These are phyloP conservation scores for Sebastes iracundus DNA, from an alignment of 2,797 vertebrate genomes.

Conservation along the genomic window DNA sequence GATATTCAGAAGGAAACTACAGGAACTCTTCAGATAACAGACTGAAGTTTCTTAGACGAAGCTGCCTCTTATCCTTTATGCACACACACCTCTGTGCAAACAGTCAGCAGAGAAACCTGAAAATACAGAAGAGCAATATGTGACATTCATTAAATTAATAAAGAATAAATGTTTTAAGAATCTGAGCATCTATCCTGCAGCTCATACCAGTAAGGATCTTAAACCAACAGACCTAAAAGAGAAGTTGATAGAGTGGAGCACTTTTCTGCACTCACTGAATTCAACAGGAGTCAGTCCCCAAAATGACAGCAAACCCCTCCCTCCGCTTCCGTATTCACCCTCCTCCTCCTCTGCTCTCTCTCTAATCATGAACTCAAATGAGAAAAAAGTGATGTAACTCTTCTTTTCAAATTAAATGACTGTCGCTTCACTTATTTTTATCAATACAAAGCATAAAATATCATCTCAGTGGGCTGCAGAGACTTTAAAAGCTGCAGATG, in stretches of 20 bases:
- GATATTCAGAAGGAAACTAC: background rate
- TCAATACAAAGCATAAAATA: background rate
- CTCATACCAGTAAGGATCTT: background rate
- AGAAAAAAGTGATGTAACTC: constrained; percentile 24
- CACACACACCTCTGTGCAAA: constrained; percentile 21
- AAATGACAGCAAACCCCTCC: constrained; percentile 48
- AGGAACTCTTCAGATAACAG: background rate
- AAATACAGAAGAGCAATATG: constrained; percentile 7
- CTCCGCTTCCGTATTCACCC: constrained; percentile 21
- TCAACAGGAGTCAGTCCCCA: constrained; percentile 8
- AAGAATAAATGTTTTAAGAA: background rate
- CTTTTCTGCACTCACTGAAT: constrained; percentile 10
- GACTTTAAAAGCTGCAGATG: background rate
- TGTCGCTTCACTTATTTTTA: background rate
- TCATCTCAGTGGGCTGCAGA: background rate
- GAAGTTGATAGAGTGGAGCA: background rate
- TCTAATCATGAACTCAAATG: constrained; percentile 19
- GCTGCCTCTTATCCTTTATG: background rate
- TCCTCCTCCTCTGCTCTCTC: constrained; percentile 9
- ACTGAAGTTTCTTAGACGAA: background rate
- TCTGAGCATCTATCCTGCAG: background rate
- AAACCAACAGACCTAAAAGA: background rate
- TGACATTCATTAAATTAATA: background rate
- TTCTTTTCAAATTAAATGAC: background rate
- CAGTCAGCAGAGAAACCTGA: constrained; percentile 45